Evolutionary conservation across 2,113 vertebrate genomes (phyloP), one percentile per base, ranked within the genome.

Genomic region (Cyanoderma ruficeps): DNA sequence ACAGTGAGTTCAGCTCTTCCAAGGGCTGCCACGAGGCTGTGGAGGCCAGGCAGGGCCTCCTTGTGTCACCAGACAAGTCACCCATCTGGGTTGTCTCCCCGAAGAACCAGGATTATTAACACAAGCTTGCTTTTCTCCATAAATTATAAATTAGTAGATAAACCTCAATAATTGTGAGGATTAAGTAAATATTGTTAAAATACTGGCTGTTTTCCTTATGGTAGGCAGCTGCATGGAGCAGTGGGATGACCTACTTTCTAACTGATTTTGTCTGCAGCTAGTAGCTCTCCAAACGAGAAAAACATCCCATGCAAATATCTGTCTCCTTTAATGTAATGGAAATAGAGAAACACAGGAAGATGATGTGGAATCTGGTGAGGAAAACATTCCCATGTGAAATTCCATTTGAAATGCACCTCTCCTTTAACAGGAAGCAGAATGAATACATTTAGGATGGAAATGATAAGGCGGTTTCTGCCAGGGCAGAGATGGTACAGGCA

Each of bases 221-320:
- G 47, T 27, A 75, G 69, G 44, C 63, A 70, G 6, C 25, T 67
- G 31, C 53, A 11, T 7, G 25, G 50, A 92, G 39, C 28, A 30
- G 33, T 52, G 44, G 49, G 31, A 37, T 88, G 88, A 23, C 68
- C 85, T 92, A 49, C 79, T 96, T 95, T 92, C 60, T 68, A 68
- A 69, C 37, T 71, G 75, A 28, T 83, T 89, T 92, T 93, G 23
- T 96, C 71, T 82, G 87, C 72, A 86, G 76, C 41, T 68, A 90
- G 88, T 30, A 90, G 41, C 41, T 90, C 56, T 86, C 83, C 64
- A 86, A 71, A 93, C 1, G 30, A 59, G 68, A 92, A 71, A 88
- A 89, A 49, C 75, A 75, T 86, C 61, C 52, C 89, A 19, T 87
- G 86, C 71, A 94, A 93, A 90, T 83, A 27, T 64, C 81, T 95